Evolutionary conservation across 2,888 invertebrate genomes (phyloP), one percentile per base, ranked within the genome.

Genomic region (Yponomeuta plumbellus): DNA sequence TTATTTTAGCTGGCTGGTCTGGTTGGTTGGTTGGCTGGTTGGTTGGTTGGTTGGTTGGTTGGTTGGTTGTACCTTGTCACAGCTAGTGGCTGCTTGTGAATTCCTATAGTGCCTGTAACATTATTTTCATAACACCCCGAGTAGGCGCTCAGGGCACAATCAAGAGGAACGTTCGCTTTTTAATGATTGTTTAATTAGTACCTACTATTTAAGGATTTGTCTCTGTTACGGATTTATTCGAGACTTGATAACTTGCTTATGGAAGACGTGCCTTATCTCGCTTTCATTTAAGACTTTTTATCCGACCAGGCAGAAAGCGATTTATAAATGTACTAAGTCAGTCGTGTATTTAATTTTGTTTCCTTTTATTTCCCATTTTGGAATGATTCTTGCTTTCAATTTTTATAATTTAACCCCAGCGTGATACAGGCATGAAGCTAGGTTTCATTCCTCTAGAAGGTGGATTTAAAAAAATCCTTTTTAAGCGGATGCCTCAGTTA

Each of bases 151-250:
- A 58, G 21, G 58, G 58, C 22, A 58, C 5, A 58, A 58, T 58
- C 20, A 58, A 58, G 21, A 11, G 58, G 22, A 58, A 58, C 22
- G 22, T 20, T 58, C 58, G 58, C 11, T 22, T 20, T 58, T 58
- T 58, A 58, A 58, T 58, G 58, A 22, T 58, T 58, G 21, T 58
- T 58, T 58, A 58, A 58, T 58, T 58, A 58, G 58, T 58, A 58
- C 17, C 44, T 52, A 6, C 22, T 58, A 58, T 58, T 58, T 58
- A 20, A 22, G 58, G 58, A 58, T 58, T 58, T 58, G 58, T 58
- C 58, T 58, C 22, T 58, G 21, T 22, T 20, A 21, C 21, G 58
- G 21, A 58, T 58, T 58, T 58, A 20, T 20, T 58, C 11, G 58
- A 58, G 58, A 58, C 58, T 58, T 58, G 22, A 58, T 58, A 58